Percentiles rank a stretch among this genome's conserved stretches.
These are phyloP conservation scores for Phrynocephalus guinanensis DNA, from an alignment of 2,797 vertebrate species.

Conservation along the genomic window DNA sequence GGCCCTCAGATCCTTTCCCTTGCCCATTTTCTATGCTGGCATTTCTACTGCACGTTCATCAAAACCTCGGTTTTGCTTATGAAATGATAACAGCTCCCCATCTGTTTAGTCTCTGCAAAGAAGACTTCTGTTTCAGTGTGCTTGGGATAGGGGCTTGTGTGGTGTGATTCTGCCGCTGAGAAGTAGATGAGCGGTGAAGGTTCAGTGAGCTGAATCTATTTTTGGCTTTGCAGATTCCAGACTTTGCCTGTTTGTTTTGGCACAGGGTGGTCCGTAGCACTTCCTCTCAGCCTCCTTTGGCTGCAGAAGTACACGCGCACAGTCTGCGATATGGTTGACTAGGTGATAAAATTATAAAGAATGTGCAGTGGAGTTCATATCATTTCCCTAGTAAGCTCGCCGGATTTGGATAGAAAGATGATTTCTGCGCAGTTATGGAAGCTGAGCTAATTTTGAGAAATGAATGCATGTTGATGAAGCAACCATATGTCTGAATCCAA, in stretches of 20 bases:
- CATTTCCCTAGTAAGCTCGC: background rate
- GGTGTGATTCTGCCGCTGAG: slow-evolving; percentile 10
- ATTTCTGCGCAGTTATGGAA: background rate
- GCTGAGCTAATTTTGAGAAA: slow-evolving; percentile 8
- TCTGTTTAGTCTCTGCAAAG: background rate
- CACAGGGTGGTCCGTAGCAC: slow-evolving; percentile 25
- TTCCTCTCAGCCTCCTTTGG: background rate
- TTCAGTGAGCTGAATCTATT: slow-evolving; percentile 9
- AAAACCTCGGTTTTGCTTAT: background rate
- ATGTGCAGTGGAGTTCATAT: accelerated
- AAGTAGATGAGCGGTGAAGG: slow-evolving; percentile 14
- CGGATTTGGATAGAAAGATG: background rate
- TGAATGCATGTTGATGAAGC: background rate
- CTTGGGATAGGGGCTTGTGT: background rate
- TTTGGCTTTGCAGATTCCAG: slow-evolving; percentile 39
- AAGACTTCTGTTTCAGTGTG: slow-evolving; percentile 7
- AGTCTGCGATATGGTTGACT: slow-evolving; percentile 2
- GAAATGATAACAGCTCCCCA: slow-evolving; percentile 6
- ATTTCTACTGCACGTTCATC: background rate
- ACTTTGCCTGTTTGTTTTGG: slow-evolving; percentile 9
- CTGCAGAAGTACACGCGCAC: background rate
- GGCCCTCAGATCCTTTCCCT: background rate
- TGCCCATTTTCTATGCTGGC: background rate
- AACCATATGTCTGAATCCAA: background rate
- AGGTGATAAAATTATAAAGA: background rate